Evolutionary conservation across 1,140 invertebrate species (phyloP), one percentile per base, ranked within the genome.

Genomic region (Halictus rubicundus): DNA sequence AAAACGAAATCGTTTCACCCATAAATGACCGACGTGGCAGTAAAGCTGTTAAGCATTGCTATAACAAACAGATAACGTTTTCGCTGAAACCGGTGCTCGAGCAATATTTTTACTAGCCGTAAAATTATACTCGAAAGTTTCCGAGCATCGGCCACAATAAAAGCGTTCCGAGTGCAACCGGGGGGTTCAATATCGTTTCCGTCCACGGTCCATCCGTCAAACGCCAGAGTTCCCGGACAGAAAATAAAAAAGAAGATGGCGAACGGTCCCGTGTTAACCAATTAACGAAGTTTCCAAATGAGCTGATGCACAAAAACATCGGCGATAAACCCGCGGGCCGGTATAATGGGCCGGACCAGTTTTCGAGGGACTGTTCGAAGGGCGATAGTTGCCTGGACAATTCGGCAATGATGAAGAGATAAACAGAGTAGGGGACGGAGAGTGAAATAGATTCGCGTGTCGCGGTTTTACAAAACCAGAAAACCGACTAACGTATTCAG

Each of bases 201-300:
- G 19, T 52, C 49, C 14, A 52, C 16, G 16, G 49, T 52, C 49
- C 49, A 52, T 52, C 16, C 49, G 6, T 52, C 49, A 52, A 21
- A 52, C 14, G 19, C 14, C 49, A 16, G 2, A 21, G 49, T 52
- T 27, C 39, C 10, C 23, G 10, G 42, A 25, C 27, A 21, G 6
- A 57, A 14, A 23, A 32, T 54, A 37, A 76, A 76, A 37, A 76
- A 76, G 27, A 32, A 32, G n/a, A 63, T 12, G 19, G 25, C 21
- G 6, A 14, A 7, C 2, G 68, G 52, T 32, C 54, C 9, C 5
- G 37, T 16, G 25, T 32, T 85, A 82, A 77, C 81, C 77, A 65
- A 57, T 25, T 66, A 46, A 68, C 49, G 69, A 81, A 88, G 78
- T 84, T 89, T 89, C 82, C 85, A 83, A 89, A 89, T 88, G 84